These are phyloP conservation scores for Agrotis segetum DNA, from an alignment of 2,888 invertebrate species.

Conservation along the genomic window DNA sequence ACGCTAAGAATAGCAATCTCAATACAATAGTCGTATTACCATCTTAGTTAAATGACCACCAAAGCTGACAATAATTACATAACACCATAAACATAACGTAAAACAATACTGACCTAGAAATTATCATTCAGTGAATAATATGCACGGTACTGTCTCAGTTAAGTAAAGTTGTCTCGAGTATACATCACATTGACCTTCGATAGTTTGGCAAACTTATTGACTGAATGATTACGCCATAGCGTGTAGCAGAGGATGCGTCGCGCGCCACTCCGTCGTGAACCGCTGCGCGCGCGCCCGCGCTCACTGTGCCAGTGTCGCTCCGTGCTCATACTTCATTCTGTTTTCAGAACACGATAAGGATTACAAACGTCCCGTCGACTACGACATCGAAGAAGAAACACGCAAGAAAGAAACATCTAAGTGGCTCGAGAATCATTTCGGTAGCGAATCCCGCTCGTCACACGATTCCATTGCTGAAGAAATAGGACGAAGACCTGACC, in stretches of 20 bases:
- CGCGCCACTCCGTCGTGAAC: conserved; percentile 78
- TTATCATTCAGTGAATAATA: conserved; percentile 83
- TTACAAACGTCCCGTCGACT: conserved; percentile 95
- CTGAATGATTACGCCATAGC: conserved; percentile 86
- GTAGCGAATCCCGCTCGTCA: conserved; percentile 95
- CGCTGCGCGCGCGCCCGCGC: conserved; percentile 82
- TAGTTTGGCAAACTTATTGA: conserved; percentile 89
- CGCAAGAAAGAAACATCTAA: conserved; percentile 97
- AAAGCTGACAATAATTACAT: conserved; percentile 67
- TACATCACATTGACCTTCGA: conserved; percentile 88
- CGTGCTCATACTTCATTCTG: conserved; percentile 74
- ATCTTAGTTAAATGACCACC: conserved; percentile 56
- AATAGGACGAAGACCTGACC: conserved; percentile 92
- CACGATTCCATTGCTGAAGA: conserved; percentile 93
- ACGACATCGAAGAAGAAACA: conserved; percentile 97
- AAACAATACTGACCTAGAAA: conserved; percentile 82
- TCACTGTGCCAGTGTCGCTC: conserved; percentile 44
- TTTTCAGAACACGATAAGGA: conserved; percentile 94
- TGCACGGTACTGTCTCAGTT: conserved; percentile 78
- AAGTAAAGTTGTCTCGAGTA: conserved; percentile 84
- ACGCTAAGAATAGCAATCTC: conserved; percentile 31
- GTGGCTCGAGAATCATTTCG: conserved; percentile 97
- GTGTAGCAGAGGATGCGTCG: conserved; percentile 75
- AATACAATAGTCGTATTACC: conserved; percentile 54
- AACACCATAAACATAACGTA: conserved; percentile 72